These are phyloP conservation scores for Melanerpes aurifrons DNA, from an alignment of 2,113 vertebrate genomes.

Conservation along the genomic window DNA sequence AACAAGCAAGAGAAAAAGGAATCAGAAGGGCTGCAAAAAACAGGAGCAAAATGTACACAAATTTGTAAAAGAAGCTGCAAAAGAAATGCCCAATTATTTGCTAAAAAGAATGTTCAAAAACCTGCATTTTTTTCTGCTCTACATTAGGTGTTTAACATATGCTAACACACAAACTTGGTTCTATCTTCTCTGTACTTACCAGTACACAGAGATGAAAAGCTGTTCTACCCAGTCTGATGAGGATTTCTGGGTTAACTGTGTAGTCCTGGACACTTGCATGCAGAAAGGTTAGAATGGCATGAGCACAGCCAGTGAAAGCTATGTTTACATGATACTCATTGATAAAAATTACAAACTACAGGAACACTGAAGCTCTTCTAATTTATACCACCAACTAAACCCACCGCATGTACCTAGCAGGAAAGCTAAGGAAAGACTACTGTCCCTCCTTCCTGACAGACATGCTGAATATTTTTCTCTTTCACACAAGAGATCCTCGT, in stretches of 20 bases:
- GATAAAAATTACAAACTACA: background rate
- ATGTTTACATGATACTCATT: rapidly evolving
- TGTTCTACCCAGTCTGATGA: background rate
- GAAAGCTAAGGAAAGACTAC: background rate
- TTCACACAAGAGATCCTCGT: background rate
- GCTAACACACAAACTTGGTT: background rate
- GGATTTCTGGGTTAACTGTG: background rate
- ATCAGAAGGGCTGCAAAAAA: background rate
- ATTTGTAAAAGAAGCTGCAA: background rate
- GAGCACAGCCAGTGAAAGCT: background rate
- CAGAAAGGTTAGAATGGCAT: background rate
- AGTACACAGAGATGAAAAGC: background rate
- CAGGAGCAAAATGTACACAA: background rate
- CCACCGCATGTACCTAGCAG: background rate
- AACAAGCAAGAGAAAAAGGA: background rate
- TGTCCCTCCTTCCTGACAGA: background rate
- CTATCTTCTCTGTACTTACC: background rate
- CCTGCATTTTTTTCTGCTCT: background rate
- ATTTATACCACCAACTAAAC: background rate
- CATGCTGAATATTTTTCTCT: background rate
- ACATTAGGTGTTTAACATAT: background rate
- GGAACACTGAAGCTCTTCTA: background rate
- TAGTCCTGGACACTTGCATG: background rate
- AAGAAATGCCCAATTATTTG: background rate
- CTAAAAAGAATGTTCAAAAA: background rate